Percentiles rank a stretch among this genome's conserved stretches.
phyloP scores from a whole-genome alignment of 2,113 vertebrate genomes.

The Sapayoa aenigma region DNA sequence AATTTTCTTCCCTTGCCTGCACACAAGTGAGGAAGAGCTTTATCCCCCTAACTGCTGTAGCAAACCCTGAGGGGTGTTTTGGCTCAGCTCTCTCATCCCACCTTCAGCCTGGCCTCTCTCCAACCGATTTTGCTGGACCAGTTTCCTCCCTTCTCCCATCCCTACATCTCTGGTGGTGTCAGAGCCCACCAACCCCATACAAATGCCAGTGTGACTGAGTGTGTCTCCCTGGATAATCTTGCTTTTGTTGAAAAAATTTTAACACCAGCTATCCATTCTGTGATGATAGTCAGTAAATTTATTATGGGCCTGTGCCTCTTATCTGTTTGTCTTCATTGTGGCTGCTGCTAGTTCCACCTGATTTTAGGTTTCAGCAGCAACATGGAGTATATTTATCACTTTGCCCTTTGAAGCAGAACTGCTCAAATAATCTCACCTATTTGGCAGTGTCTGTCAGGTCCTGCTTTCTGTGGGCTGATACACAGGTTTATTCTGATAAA shows the following conservation, averaged over 20 bases:
- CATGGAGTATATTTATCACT: slow-evolving; percentile 4
- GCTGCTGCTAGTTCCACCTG: neutral
- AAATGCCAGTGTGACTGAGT: neutral
- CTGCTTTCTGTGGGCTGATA: neutral
- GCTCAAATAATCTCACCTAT: slow-evolving; percentile 17
- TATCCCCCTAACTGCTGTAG: neutral
- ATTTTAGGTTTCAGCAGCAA: slow-evolving; percentile 26
- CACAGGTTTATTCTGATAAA: neutral
- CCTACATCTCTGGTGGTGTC: neutral
- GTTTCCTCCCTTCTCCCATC: neutral
- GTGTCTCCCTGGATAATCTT: neutral
- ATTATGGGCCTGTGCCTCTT: neutral
- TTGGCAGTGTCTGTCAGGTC: neutral
- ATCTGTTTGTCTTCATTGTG: slow-evolving; percentile 25
- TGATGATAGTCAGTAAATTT: neutral
- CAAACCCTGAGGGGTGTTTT: neutral
- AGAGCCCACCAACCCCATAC: neutral
- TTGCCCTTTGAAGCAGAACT: slow-evolving; percentile 13
- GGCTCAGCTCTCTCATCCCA: neutral
- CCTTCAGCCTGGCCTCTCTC: neutral
- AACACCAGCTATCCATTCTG: neutral
- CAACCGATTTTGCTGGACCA: neutral
- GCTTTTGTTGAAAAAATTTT: neutral
- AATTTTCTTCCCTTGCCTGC: neutral
- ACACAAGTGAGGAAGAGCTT: neutral